Evolutionary conservation across 1,140 invertebrate species (phyloP), one percentile per base, ranked within the genome.

Genomic region (Heliconius hewitsoni): DNA sequence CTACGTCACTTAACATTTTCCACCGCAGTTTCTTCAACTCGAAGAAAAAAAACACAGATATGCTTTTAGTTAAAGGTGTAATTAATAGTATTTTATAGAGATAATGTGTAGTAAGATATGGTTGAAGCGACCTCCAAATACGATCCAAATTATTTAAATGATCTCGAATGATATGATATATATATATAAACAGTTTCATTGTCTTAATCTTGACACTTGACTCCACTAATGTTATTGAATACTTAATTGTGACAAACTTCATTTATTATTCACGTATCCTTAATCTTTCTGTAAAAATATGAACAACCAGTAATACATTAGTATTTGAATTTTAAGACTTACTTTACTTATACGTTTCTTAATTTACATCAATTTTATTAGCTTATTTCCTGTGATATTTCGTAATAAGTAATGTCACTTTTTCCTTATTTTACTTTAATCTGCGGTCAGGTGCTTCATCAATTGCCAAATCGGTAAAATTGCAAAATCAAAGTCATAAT

Each of bases 361-460:
- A 27, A 30, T 60, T 27, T 11, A 30, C 8, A 11, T 13, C 2
- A 83, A 74, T 87, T 84, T 85, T 84, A 86, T 84, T 85, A 39
- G 86, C 82, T 81, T 34, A 52, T 83, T 77, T 86, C 73, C 71
- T 85, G 82, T 85, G 80, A 86, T 30, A 83, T 11, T 30, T 8
- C 84, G 85, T 87, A 87, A 89, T 87, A 81, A 83, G 84, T 88
- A 78, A 84, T 76, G 75, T 73, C 46, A 79, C 79, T 86, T 83
- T 71, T 84, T 55, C 13, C 16, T 16, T 46, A 46, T 85, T 87
- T 87, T 87, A 85, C 81, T 85, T 87, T 88, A 81, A 77, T 76
- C 42, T 74, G 66, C 11, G 46, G 30, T 81, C 77, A 80, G 30
- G 46, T 76, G 37, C 18, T 75, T 37, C 23, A 37, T 46, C 5